These are phyloP conservation scores for Lepidonotus clava DNA, from an alignment of 2,888 invertebrate genomes.

Conservation along the genomic window DNA sequence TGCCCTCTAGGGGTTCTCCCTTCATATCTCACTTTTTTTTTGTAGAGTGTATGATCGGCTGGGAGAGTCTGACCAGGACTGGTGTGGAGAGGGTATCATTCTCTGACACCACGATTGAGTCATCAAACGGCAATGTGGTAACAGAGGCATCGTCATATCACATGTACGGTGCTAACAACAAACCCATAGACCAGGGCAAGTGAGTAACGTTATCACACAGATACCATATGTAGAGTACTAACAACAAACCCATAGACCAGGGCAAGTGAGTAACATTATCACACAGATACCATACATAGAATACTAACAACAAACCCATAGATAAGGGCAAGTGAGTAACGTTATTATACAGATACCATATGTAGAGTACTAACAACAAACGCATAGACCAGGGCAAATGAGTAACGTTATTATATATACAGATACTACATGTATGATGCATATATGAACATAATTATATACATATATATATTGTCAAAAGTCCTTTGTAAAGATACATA, in stretches of 20 bases:
- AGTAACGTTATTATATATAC: too few relatives aligned
- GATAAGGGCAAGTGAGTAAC: constrained; percentile 6
- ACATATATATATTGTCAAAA: too few relatives aligned
- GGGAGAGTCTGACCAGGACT: constrained; percentile 26
- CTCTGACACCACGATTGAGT: constrained; percentile 24
- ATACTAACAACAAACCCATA: neutral
- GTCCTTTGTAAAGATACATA: too few relatives aligned
- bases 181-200: constrained; percentile 3
- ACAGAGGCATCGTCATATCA: neutral
- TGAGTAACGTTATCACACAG: neutral
- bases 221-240: neutral
- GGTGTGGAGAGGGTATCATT: constrained; percentile 5
- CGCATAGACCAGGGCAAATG: neutral
- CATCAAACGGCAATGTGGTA: neutral
- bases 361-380: neutral
- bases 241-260: neutral
- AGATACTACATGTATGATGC: too few relatives aligned
- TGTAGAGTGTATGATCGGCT: neutral
- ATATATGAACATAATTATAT: too few relatives aligned
- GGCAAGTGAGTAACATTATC: neutral
- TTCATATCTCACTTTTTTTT: too few relatives aligned
- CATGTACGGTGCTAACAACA: neutral
- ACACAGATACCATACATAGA: neutral
- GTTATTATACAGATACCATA: neutral
- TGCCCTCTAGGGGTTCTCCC: too few relatives aligned